Base-by-base conservation (phyloP, 1,140 invertebrate species). In the Andricus grossulariae region DNA sequence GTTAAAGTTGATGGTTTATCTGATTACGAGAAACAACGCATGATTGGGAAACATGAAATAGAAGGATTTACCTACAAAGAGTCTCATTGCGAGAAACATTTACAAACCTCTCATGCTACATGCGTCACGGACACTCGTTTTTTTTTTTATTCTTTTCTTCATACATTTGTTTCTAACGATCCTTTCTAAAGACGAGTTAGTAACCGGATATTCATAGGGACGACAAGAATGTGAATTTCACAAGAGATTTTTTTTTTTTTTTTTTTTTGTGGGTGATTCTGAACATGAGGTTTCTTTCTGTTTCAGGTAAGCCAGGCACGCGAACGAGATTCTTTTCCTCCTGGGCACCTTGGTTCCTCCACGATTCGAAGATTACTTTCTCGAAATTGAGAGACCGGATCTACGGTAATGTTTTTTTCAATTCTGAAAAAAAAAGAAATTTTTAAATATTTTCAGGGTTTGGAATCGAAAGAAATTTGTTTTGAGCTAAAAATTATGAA, bases 191-290 rank as follows among this genome's bases (percentile, higher is more conserved):
- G 55, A 57, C 55, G 55, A 57, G 55, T 57, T 57, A 32, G 55
- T 57, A 57, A 57, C 55, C 55, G 55, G 55, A 57, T 57, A 57
- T 57, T 57, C 55, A 57, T 57, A 57, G 55, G 19, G 25, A 57
- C 21, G 55, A 57, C 55, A 57, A 57, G 55, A 57, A 57, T 57
- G 19, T 21, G 55, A 57, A 57, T 25, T 57, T 57, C 19, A 57
- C 55, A n/a, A n/a, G n/a, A n/a, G n/a, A n/a, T n/a, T n/a, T n/a
- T n/a, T n/a, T n/a, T n/a, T n/a, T n/a, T n/a, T n/a, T n/a, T n/a
- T n/a, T n/a, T n/a, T n/a, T n/a, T n/a, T n/a, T n/a, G n/a, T n/a
- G n/a, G n/a, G n/a, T n/a, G n/a, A n/a, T n/a, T n/a, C n/a, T n/a
- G n/a, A n/a, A n/a, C n/a, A 57, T 7, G 55, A 57, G 55, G 19